A percentile compares a stretch with the other conserved stretches of the same genome.
These are phyloP conservation scores for Zonitis immaculata DNA, from an alignment of 2,888 invertebrate genomes.

Conservation along the genomic window DNA sequence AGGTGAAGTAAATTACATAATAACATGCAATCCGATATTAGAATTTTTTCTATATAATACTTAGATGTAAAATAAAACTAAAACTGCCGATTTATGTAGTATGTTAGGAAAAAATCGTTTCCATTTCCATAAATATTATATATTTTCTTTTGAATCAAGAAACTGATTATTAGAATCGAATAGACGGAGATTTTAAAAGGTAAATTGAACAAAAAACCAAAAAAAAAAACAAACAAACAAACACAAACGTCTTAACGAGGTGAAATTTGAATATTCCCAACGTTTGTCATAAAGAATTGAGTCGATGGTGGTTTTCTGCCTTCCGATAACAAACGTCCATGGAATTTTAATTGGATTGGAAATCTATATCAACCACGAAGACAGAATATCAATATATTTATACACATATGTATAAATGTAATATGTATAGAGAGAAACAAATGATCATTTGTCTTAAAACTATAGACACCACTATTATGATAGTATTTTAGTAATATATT, in stretches of 20 bases:
- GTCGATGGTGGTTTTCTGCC: constrained; percentile 11
- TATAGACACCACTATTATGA: background rate
- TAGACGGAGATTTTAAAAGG: no score
- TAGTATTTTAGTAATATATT: background rate
- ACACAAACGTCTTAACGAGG: constrained; percentile 13
- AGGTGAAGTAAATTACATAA: background rate
- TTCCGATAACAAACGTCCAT: constrained; percentile 18
- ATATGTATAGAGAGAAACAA: no score
- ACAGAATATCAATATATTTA: constrained; percentile 15
- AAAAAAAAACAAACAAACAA: background rate
- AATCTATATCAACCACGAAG: constrained; percentile 17
- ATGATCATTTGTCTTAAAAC: background rate
- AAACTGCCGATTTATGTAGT: no score
- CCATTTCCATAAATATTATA: no score
- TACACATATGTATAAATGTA: background rate
- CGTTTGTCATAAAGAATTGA: constrained; percentile 13
- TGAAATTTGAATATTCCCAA: constrained; percentile 19
- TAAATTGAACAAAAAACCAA: background rate
- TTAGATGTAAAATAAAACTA: no score
- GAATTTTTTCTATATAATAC: no score
- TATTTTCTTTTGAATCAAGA: no score
- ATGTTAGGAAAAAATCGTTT: background rate
- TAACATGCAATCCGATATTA: background rate
- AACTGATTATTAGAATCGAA: no score
- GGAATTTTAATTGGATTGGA: constrained; percentile 20